Evolutionary conservation across 2,797 vertebrate species (phyloP), one percentile per base, ranked within the genome.

Genomic region (Limosa lapponica): DNA sequence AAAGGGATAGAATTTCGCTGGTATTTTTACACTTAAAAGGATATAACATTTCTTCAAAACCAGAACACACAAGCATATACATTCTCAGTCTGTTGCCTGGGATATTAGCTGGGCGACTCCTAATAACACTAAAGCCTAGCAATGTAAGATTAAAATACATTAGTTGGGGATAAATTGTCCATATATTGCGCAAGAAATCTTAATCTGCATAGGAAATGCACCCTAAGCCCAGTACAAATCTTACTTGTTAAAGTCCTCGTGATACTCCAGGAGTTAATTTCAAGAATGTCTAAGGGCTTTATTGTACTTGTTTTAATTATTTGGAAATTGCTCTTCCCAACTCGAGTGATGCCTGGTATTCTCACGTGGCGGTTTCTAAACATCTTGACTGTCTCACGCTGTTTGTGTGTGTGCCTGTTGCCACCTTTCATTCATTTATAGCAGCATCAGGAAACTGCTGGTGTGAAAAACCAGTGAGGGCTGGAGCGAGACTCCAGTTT

Each of bases 1-100:
- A 96, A 95, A 96, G 82, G 82, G 85, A 92, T 88, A 89, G 87
- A 91, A 79, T 92, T 90, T 88, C 11, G 1, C 43, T 70, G 58
- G 43, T 83, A 82, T 89, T 95, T 94, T 95, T 91, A 95, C 1
- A 6, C 83, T 95, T 82, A 70, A 96, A 93, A 92, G 73, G 70
- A 80, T 86, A n/a, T 27, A 82, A 52, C 8, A n/a, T 92, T 89
- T 80, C 28, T 92, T 87, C 74, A 93, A 81, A 92, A 89, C 10
- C 27, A 46, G 64, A 73, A 49, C 1, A 4, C 59, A 32, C 4
- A 27, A 69, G n/a, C 25, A 12, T 43, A 70, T 23, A 65, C 27
- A 46, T 82, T 87, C 83, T 79, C 57, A 39, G 67, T 32, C 48
- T 71, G 48, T 67, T 54, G 57, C 64, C 72, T 74, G 27, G 87